Percentiles rank a stretch among this genome's conserved stretches.
phyloP scores from a whole-genome alignment of 2,888 invertebrate species.

The Agriopis leucophaearia region DNA sequence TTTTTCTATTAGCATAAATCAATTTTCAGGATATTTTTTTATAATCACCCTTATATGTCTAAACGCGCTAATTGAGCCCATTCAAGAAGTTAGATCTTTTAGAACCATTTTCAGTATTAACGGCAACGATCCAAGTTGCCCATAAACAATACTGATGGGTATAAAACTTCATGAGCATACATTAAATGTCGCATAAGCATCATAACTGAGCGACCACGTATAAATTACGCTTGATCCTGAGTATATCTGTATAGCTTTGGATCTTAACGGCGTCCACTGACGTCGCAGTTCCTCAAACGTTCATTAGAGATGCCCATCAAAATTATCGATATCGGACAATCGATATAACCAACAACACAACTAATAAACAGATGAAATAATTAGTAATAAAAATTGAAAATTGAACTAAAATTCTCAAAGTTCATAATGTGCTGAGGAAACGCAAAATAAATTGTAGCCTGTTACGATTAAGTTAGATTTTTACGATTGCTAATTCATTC shows the following conservation, averaged over 20 bases:
- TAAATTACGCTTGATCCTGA: slow-evolving; percentile 43
- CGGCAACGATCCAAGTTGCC: slow-evolving; percentile 9
- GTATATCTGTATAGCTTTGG: slow-evolving; percentile 50
- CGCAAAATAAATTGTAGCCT: no score
- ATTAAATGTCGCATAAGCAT: slow-evolving; percentile 39
- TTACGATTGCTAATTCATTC: no score
- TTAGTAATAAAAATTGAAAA: no score
- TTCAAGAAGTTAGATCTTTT: neutral
- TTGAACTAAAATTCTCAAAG: no score
- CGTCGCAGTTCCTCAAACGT: slow-evolving; percentile 48
- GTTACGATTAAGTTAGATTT: no score
- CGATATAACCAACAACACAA: neutral
- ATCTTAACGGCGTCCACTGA: slow-evolving; percentile 58
- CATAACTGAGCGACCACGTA: slow-evolving; percentile 33
- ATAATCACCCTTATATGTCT: no score
- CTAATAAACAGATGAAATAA: no score
- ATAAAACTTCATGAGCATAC: slow-evolving; percentile 26
- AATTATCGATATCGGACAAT: slow-evolving; percentile 25
- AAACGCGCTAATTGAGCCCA: neutral
- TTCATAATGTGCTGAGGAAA: no score
- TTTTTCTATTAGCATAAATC: no score
- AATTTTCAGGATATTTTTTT: no score
- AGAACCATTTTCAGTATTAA: neutral
- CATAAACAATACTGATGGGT: slow-evolving; percentile 3
- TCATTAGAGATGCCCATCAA: slow-evolving; percentile 28